Conservation (phyloP, 2,113 vertebrate species). For the Ctenodactylus gundi region DNA sequence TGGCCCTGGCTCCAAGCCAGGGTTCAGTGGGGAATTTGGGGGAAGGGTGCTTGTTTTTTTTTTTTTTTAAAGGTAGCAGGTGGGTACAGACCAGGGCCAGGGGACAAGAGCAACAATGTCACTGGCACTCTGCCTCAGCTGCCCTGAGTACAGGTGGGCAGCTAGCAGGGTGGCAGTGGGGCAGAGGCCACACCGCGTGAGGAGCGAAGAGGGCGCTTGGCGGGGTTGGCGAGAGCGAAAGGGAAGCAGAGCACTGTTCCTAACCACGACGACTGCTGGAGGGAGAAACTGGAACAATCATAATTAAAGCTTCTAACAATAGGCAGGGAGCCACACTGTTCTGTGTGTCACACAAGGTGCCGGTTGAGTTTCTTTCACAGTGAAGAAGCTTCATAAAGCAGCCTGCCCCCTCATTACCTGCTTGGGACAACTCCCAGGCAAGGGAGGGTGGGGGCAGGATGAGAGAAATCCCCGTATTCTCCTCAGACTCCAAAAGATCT, state of each 20-base stretch:
- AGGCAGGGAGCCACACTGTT: slow-evolving; percentile 53
- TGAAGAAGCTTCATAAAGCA: slow-evolving; percentile 59
- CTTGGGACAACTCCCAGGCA: slow-evolving; percentile 22
- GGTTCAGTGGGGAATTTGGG: not conserved
- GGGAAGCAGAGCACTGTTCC: slow-evolving; percentile 8
- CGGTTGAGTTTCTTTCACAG: slow-evolving; percentile 55
- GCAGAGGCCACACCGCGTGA: not conserved
- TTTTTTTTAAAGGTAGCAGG: not conserved
- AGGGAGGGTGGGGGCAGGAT: not conserved
- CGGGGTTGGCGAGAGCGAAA: not conserved
- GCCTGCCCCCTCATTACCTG: slow-evolving; percentile 64
- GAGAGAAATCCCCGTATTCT: not conserved
- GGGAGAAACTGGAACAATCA: slow-evolving; percentile 63
- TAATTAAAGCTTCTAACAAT: slow-evolving; percentile 79
- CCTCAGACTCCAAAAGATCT: not conserved
- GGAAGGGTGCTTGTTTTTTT: not conserved
- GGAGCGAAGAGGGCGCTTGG: not conserved
- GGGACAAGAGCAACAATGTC: not conserved
- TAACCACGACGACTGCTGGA: slow-evolving; percentile 37
- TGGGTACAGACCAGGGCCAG: not conserved
- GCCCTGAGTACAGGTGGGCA: not conserved
- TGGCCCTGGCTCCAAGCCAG: not conserved
- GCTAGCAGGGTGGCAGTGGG: not conserved
- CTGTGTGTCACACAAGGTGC: slow-evolving; percentile 53
- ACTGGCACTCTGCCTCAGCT: not conserved